Percentiles rank a stretch among this genome's conserved stretches.
phyloP scores from a whole-genome alignment of 2,888 invertebrate genomes.

The Xestia rhomboidea region DNA sequence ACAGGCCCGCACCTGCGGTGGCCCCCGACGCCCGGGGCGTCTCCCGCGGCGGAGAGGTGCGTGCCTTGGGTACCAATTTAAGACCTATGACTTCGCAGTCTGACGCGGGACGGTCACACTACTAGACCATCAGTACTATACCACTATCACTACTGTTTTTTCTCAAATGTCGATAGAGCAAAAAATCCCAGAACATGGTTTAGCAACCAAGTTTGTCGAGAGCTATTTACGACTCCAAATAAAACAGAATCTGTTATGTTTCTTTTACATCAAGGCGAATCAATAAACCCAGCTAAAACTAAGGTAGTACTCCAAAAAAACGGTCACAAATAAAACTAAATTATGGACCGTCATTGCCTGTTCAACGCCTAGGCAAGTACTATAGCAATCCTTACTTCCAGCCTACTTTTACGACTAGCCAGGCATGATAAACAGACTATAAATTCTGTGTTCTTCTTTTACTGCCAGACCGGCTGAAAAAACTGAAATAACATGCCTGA shows the following conservation, averaged over 20 bases:
- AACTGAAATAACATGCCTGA: constrained; percentile 39
- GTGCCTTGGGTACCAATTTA: too few species aligned
- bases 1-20: too few species aligned
- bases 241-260: not conserved
- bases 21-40: too few species aligned
- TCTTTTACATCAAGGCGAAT: constrained; percentile 11
- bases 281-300: constrained; percentile 36
- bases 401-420: constrained; percentile 44
- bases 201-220: not conserved
- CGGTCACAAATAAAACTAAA: constrained; percentile 42
- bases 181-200: not conserved
- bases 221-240: not conserved
- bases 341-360: constrained; percentile 45
- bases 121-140: too few species aligned
- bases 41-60: too few species aligned
- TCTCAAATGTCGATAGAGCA: not conserved
- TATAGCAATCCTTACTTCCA: constrained; percentile 37
- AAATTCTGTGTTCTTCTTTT: constrained; percentile 57
- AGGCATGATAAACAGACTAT: constrained; percentile 52
- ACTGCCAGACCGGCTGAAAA: constrained; percentile 25
- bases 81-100: too few species aligned
- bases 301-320: constrained; percentile 12
- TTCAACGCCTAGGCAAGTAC: constrained; percentile 27
- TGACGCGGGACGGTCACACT: too few species aligned
- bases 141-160: not conserved